Evolutionary conservation across 1,140 invertebrate species (phyloP).

Genomic region (Pseudomyrmex sp.): DNA sequence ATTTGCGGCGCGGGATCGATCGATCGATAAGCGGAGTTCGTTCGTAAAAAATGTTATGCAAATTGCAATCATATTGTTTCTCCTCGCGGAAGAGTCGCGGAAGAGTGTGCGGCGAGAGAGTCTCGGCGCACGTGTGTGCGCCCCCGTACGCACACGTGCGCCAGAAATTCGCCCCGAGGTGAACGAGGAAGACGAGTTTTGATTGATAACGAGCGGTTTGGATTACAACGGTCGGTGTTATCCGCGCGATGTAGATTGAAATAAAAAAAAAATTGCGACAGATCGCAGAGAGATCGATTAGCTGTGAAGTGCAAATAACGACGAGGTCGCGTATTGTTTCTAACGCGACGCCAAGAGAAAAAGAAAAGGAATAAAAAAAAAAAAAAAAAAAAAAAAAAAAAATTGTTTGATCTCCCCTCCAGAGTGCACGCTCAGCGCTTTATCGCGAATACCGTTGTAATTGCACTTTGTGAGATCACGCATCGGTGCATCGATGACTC

Average conservation of each 20-base stretch:
- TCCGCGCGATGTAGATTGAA: constrained; percentile 11
- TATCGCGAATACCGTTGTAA: constrained; percentile 6
- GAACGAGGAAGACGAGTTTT: neutral
- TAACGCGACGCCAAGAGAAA: neutral
- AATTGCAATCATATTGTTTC: constrained; percentile 55
- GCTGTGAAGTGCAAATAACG: no score
- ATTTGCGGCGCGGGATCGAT: constrained; percentile 50
- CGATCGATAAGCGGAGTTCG: constrained; percentile 21
- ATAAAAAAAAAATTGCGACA: constrained; percentile 42
- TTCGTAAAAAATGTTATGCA: constrained; percentile 35
- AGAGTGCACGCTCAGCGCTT: neutral
- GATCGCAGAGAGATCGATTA: constrained; percentile 8
- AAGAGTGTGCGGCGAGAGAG: neutral
- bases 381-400: neutral
- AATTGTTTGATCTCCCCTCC: neutral
- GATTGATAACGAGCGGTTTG: constrained; percentile 39
- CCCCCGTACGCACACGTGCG: neutral
- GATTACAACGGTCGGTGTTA: constrained; percentile 19
- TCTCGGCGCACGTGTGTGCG: neutral
- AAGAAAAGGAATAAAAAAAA: neutral
- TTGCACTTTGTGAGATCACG: constrained; percentile 15
- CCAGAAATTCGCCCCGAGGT: constrained; percentile 9
- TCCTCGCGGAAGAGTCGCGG: constrained; percentile 23
- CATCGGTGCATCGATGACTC: constrained; percentile 3
- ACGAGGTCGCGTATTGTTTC: no score